These are phyloP conservation scores for Drosophila atroscutellata DNA, from an alignment of 2,888 invertebrate species.

Conservation along the genomic window DNA sequence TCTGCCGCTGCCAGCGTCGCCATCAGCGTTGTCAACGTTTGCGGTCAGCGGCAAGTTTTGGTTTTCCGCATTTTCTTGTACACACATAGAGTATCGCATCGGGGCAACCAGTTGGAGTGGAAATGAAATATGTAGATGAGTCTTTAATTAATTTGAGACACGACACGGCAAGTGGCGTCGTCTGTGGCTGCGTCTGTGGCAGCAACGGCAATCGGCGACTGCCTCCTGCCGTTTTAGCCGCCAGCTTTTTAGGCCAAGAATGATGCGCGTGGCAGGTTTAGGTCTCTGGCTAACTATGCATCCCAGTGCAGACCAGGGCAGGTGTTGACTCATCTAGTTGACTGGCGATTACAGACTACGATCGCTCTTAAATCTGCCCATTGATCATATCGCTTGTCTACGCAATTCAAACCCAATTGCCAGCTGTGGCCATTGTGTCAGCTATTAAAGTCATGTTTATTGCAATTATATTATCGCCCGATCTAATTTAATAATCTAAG, in stretches of 20 bases:
- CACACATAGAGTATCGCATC: constrained; percentile 19
- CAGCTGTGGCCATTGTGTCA: constrained; percentile 22
- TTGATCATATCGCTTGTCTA: constrained; percentile 60
- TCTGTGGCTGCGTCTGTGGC: constrained; percentile 62
- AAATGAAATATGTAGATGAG: constrained; percentile 81
- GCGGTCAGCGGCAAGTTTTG: constrained; percentile 59
- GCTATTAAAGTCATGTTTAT: constrained; percentile 9
- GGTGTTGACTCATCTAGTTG: constrained; percentile 75
- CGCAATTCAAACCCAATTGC: constrained; percentile 8
- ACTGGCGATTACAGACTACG: constrained; percentile 62
- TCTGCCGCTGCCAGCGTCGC: constrained; percentile 20
- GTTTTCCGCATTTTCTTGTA: constrained; percentile 74
- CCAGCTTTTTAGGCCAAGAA: constrained; percentile 72
- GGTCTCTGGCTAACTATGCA: constrained; percentile 25
- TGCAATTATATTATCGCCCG: constrained; percentile 23
- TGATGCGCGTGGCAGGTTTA: constrained; percentile 26
- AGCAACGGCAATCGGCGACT: constrained; percentile 38
- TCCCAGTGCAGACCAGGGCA: constrained; percentile 41
- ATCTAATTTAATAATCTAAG: constrained; percentile 8
- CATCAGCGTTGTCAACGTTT: constrained; percentile 57
- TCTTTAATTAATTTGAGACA: constrained; percentile 81
- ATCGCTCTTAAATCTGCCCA: constrained; percentile 56
- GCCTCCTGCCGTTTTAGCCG: constrained; percentile 61
- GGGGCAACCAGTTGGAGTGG: constrained; percentile 75
- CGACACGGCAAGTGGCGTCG: constrained; percentile 80